Conservation (phyloP, 2,113 vertebrate genomes). For the Pelecanoides urinatrix region DNA sequence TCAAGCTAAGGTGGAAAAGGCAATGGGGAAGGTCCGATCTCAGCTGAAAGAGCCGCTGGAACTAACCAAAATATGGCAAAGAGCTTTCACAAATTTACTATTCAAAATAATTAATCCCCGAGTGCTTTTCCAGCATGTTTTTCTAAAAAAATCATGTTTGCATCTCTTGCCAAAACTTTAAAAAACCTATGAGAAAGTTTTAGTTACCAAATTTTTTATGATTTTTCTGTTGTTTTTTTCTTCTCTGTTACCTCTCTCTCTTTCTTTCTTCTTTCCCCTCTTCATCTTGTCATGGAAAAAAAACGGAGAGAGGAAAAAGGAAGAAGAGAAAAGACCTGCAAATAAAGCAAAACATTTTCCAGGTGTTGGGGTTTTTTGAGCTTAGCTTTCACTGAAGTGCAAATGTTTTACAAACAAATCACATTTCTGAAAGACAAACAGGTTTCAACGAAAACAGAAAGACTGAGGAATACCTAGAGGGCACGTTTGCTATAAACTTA, state of each 20-base stretch:
- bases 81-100: background rate
- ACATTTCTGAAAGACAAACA: background rate
- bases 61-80: fast-evolving
- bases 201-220: background rate
- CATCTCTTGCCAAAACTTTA: background rate
- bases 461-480: background rate
- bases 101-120: background rate
- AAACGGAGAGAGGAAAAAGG: background rate
- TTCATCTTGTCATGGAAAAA: background rate
- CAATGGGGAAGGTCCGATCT: background rate
- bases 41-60: background rate
- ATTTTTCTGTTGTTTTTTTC: background rate
- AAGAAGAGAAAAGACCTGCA: background rate
- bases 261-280: background rate
- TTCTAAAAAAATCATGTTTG: background rate
- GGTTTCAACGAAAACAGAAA: background rate
- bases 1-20: background rate
- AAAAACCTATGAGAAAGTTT: background rate
- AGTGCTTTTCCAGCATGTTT: background rate
- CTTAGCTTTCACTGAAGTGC: background rate
- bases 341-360: background rate
- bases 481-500: background rate
- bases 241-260: background rate
- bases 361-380: background rate
- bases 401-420: background rate